Evolutionary conservation across 2,113 vertebrate genomes (phyloP), one percentile per base, ranked within the genome.

Genomic region (Triplophysa rosa): DNA sequence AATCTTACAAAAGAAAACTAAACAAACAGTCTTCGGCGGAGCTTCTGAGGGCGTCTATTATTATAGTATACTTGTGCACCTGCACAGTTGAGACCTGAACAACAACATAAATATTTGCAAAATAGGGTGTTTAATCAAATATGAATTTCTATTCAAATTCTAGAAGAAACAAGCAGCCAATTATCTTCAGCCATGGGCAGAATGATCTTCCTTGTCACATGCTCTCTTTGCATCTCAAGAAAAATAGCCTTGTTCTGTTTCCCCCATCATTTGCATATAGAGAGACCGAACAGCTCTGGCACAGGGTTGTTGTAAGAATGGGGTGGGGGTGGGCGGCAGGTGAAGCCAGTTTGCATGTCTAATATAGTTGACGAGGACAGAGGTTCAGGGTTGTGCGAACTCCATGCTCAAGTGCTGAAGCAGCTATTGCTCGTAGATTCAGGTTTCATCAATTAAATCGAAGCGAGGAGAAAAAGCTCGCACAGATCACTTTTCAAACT

Each of bases 141-240:
- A 94, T 87, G 93, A 94, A 94, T 92, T 95, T 94, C 91, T 95
- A 95, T 94, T 93, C 93, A 95, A 94, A 95, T 95, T 82, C 75
- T 75, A 52, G 88, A 93, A 93, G 92, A 92, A 94, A 93, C 91
- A 91, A 90, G 86, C 89, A 92, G 90, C 84, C 89, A 93, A 90
- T 94, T 93, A 92, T 92, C 90, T 93, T 82, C 67, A 37, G 66
- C 67, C 68, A 58, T 56, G 79, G 37, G 49, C 88, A 88, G 84
- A 86, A 7, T 69, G 89, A 84, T 89, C 90, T 90, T 94, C 90
- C 91, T 95, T 94, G 91, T 93, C 91, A 85, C 69, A 83, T 90
- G 90, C 87, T 89, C 86, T 94, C 87, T 95, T 95, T 95, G 94
- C 94, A 95, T 96, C 93, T 93, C 92, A 93, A 94, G 94, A 93